Conservation (phyloP, 2,888 invertebrate genomes). For the Megalurothrips usitatus region DNA sequence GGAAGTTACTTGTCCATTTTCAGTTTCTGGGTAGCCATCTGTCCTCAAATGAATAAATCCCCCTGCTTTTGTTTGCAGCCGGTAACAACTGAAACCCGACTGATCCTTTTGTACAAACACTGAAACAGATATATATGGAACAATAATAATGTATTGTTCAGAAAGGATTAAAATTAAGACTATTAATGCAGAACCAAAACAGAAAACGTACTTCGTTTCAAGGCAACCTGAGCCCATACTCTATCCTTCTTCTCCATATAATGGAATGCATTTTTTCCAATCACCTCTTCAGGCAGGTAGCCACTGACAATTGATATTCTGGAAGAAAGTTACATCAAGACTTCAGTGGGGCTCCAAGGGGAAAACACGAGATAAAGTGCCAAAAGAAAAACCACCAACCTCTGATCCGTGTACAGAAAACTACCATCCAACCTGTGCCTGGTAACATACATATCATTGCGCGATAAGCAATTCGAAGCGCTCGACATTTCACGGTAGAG, state of each 20-base stretch:
- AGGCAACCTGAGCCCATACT: constrained; percentile 80
- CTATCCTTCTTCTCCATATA: constrained; percentile 89
- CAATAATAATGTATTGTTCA: no score
- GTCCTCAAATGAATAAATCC: no score
- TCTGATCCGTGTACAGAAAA: background rate
- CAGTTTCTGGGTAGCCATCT: no score
- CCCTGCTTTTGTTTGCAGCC: no score
- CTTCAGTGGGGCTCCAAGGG: background rate
- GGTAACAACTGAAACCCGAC: no score
- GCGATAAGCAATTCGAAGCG: background rate
- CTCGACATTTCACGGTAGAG: no score
- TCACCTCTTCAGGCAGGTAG: constrained; percentile 83
- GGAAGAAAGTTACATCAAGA: constrained; percentile 34
- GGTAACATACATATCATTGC: background rate
- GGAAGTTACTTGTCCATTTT: no score
- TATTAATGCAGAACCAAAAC: constrained; percentile 22
- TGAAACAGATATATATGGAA: no score
- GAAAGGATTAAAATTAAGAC: no score
- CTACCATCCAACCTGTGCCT: background rate
- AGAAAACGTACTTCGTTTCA: constrained; percentile 68
- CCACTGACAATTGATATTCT: constrained; percentile 84
- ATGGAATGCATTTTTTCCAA: constrained; percentile 80
- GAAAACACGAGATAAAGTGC: background rate
- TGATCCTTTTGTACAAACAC: no score
- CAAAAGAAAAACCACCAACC: background rate